Evolutionary conservation across 30 jellyfish, hydroid and myxozoan species (phyloP), one percentile per base, ranked within the genome.

Genomic region (Phacellophora camtschatica): DNA sequence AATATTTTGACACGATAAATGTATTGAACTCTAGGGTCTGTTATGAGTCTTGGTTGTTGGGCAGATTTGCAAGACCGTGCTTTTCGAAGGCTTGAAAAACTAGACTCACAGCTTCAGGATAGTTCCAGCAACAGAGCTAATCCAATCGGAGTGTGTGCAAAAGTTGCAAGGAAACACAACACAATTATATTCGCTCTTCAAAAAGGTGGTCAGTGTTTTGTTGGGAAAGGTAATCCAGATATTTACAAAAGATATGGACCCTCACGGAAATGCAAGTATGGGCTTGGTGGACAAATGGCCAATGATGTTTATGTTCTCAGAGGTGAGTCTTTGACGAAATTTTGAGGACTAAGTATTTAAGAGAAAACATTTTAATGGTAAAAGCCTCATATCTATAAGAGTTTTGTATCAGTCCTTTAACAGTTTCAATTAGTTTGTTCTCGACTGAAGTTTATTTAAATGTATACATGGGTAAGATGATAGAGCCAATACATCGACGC

Each of bases 251-350:
- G 84, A 42, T 93, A 93, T 57, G 96, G 96, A 16, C 96, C 96
- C 31, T 93, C 99, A 2, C 66, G 99, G 34, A 93, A 93, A 72
- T 93, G 99, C 53, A 86, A 74, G 63, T 93, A 93, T 76, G 99
- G 99, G 39, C 88, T 93, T 10, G 99, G 99, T 6, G 99, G 99
- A 12, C 99, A 87, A 50, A 93, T 93, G 99, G 99, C 99, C 6
- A 93, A 93, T 50, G 99, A 93, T 71, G 99, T 93, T 22, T 93
- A 93, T 62, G 31, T 71, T 34, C 41, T 93, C 9, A 81, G 77
- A 59, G 96, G 96, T 87, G 8, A 15, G 86, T 71, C 6, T n/a
- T n/a, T n/a, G n/a, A n/a, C n/a, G n/a, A n/a, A n/a, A n/a, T n/a
- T n/a, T n/a, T n/a, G n/a, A n/a, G n/a, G n/a, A n/a, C n/a, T n/a